Percentiles rank a stretch among this genome's conserved stretches.
Evolutionary conservation across 2,888 invertebrate genomes (phyloP).

Genomic region (Drosophila falleni): DNA sequence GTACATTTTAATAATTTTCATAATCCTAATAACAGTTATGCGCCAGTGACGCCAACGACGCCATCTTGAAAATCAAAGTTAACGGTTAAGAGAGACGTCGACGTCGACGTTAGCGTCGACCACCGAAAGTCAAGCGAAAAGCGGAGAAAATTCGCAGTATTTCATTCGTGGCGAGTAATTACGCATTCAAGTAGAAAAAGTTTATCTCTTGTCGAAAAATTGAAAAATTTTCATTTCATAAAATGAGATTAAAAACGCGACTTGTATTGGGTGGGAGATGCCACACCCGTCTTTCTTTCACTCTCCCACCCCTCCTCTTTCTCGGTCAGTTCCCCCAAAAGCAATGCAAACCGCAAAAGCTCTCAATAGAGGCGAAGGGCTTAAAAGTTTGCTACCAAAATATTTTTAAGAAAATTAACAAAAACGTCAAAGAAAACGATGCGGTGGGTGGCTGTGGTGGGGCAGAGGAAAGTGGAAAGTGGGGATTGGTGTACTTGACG

Average conservation of each 20-base stretch:
- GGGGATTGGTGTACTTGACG: conserved; percentile 2
- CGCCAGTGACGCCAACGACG: conserved; percentile 64
- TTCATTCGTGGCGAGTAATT: conserved; percentile 73
- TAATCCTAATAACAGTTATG: conserved; percentile 76
- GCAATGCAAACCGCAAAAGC: conserved; percentile 68
- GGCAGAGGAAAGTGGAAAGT: not conserved
- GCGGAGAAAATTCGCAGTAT: conserved; percentile 62
- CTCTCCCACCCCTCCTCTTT: not conserved
- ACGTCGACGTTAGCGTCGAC: conserved; percentile 12
- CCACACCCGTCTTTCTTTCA: not conserved
- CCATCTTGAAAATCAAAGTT: conserved; percentile 77
- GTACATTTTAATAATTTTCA: conserved; percentile 74
- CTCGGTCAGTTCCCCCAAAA: conserved; percentile 34
- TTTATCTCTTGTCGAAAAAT: conserved; percentile 80
- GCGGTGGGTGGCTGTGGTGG: conserved; percentile 11
- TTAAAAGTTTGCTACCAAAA: conserved; percentile 77
- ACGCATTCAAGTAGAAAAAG: conserved; percentile 81
- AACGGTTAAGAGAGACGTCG: conserved; percentile 51
- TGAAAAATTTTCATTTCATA: conserved; percentile 81
- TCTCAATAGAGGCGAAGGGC: conserved; percentile 67
- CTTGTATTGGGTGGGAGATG: not conserved
- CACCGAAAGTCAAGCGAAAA: conserved; percentile 55
- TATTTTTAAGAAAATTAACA: conserved; percentile 78
- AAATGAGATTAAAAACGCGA: conserved; percentile 78
- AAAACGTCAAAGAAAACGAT: conserved; percentile 57